phyloP scores from a whole-genome alignment of 2,888 invertebrate genomes.

The Amiota mariae region DNA sequence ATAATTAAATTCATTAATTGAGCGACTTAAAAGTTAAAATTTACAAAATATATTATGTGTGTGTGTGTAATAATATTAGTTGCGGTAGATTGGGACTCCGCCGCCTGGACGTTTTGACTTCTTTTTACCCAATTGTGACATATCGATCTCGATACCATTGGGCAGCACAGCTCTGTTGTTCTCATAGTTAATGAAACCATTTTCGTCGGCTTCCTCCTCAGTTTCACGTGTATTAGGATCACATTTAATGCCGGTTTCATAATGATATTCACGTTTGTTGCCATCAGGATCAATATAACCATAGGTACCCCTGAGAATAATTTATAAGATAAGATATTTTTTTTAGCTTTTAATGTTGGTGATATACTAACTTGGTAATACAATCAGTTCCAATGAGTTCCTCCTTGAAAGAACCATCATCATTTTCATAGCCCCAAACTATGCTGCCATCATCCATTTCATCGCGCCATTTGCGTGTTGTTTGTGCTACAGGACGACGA shows the following conservation, averaged over 20 bases:
- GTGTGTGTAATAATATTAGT: neutral
- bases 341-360: neutral
- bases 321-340: neutral
- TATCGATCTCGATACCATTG: conserved; percentile 82
- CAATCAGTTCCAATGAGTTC: conserved; percentile 87
- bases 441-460: conserved; percentile 85
- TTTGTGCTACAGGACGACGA: conserved; percentile 83
- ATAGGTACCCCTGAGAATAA: conserved; percentile 80
- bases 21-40: conserved; percentile 6
- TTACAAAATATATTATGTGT: neutral
- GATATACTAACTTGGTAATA: conserved; percentile 76
- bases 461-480: conserved; percentile 82
- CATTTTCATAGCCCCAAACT: conserved; percentile 91
- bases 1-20: conserved; percentile 10
- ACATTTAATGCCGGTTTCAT: conserved; percentile 85
- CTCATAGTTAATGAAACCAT: conserved; percentile 83
- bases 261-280: conserved; percentile 85
- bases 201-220: conserved; percentile 75
- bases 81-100: conserved; percentile 14
- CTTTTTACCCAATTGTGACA: conserved; percentile 80
- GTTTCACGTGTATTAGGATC: conserved; percentile 74
- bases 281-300: conserved; percentile 91
- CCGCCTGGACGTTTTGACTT: conserved; percentile 79
- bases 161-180: conserved; percentile 83
- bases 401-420: conserved; percentile 90